A percentile compares a stretch with the other conserved stretches of the same genome.
Conservation (phyloP, 2,113 vertebrate genomes). For the Engraulis encrasicolus region DNA sequence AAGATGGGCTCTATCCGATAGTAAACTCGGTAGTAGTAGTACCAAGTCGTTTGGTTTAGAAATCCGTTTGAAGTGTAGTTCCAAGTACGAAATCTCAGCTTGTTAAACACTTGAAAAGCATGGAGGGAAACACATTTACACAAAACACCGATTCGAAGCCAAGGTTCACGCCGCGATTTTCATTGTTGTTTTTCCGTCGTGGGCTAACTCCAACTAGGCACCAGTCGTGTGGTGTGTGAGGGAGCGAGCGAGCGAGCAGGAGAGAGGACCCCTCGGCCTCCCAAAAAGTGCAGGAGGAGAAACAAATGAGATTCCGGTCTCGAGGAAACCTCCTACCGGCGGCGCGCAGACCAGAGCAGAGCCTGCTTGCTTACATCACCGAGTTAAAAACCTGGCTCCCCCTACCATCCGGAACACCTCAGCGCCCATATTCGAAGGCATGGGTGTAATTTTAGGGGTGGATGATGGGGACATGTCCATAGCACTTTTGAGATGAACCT, state of each 20-base stretch:
- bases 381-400: constrained; percentile 59
- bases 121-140: not conserved
- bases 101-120: not conserved
- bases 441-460: no score
- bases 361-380: constrained; percentile 58
- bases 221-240: no score
- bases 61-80: constrained; percentile 5
- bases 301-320: constrained; percentile 55
- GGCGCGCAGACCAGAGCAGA: constrained; percentile 50
- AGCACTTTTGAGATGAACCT: no score
- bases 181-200: not conserved
- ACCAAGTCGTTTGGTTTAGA: not conserved
- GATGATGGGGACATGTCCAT: no score
- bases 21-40: not conserved
- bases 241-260: not conserved
- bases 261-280: not conserved
- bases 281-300: not conserved
- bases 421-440: constrained; percentile 7
- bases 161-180: not conserved
- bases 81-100: not conserved
- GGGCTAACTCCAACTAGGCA: not conserved
- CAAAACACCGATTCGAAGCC: not conserved
- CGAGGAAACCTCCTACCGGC: constrained; percentile 62
- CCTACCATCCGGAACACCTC: constrained; percentile 62
- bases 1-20: not conserved